Evolutionary conservation across 1,140 invertebrate genomes (phyloP).

Genomic region (Bactericera cockerelli): DNA sequence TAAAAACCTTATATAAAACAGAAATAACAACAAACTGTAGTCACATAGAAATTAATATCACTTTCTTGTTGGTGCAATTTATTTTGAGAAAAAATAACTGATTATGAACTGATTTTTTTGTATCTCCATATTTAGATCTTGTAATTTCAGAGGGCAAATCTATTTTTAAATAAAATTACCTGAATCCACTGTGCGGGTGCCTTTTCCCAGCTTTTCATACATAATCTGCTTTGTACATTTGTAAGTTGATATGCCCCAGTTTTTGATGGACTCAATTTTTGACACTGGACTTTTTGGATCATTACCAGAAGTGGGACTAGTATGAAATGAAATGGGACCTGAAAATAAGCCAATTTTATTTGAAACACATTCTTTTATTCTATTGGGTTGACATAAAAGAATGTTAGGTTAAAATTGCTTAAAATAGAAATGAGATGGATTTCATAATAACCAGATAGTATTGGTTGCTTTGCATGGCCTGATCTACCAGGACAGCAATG

Average conservation of each 20-base stretch:
- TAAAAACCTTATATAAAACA: no score
- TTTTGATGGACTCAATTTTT: slow-evolving; percentile 78
- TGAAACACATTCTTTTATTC: slow-evolving; percentile 24
- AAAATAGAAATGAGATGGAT: neutral
- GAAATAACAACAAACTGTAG: no score
- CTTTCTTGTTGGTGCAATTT: no score
- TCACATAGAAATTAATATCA: no score
- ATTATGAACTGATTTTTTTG: no score
- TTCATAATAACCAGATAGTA: neutral
- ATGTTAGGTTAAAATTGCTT: neutral
- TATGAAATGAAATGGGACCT: slow-evolving; percentile 32
- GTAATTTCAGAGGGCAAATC: no score
- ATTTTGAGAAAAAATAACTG: no score
- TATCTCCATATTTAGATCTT: no score
- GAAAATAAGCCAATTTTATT: slow-evolving; percentile 26
- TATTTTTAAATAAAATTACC: slow-evolving; percentile 33
- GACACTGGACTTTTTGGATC: slow-evolving; percentile 45
- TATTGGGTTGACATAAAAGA: neutral
- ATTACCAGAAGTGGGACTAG: slow-evolving; percentile 38
- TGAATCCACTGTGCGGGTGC: slow-evolving; percentile 75
- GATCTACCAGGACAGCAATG: neutral
- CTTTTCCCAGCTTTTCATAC: slow-evolving; percentile 87
- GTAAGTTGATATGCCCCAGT: slow-evolving; percentile 93
- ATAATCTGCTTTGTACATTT: slow-evolving; percentile 92
- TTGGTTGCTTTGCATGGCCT: neutral